Conservation (phyloP, 1,140 invertebrate genomes). For the Harpegnathos saltator region DNA sequence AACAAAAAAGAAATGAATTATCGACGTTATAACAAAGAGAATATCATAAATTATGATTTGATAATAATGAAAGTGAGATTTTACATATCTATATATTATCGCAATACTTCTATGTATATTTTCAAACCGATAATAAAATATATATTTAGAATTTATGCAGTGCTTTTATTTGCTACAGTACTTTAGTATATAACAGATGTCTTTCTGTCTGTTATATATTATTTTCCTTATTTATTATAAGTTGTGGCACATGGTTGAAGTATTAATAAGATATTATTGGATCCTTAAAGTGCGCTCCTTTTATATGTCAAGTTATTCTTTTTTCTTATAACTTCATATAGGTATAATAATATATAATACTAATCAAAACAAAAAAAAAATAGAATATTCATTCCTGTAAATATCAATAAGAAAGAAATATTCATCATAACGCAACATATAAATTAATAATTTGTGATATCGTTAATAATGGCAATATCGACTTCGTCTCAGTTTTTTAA, state of each 20-base stretch:
- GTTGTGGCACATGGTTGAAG: constrained; percentile 59
- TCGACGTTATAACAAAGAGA: not conserved
- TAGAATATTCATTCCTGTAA: constrained; percentile 9
- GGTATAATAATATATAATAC: constrained; percentile 10
- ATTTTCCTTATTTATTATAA: constrained; percentile 31
- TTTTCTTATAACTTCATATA: not conserved
- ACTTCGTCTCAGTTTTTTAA: not conserved
- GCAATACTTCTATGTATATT: not conserved
- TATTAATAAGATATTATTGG: constrained; percentile 17
- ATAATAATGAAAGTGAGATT: constrained; percentile 7
- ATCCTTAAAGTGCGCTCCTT: not conserved
- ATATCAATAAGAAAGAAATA: not conserved
- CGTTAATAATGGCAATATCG: not conserved
- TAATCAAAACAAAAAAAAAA: not conserved
- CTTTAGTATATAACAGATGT: not conserved
- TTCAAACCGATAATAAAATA: constrained; percentile 44
- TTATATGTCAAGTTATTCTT: not conserved
- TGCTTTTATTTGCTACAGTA: constrained; percentile 11
- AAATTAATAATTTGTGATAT: constrained; percentile 4
- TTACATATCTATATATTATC: not conserved
- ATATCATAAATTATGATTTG: not conserved
- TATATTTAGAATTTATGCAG: constrained; percentile 44
- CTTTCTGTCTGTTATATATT: constrained; percentile 33
- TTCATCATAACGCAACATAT: not conserved
- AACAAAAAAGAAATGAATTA: constrained; percentile 1